Evolutionary conservation across 2,113 vertebrate species (phyloP).

Genomic region (Neotragus pygmaeus): DNA sequence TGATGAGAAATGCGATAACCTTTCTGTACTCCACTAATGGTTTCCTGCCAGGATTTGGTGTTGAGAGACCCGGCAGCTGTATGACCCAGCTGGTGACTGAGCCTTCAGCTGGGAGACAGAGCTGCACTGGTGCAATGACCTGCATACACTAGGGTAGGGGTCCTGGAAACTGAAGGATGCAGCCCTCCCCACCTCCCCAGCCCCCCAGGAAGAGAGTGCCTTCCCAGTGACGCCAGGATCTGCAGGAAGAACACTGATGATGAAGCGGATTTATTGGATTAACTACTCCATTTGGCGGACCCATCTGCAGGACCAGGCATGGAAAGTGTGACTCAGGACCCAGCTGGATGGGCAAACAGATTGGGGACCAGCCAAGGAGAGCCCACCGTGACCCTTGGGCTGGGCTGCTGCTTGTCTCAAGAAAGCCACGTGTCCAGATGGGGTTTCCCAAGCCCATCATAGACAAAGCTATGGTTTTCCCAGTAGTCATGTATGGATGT

Average conservation of each 20-base stretch:
- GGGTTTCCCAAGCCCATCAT: background rate
- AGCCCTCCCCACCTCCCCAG: fast-evolving
- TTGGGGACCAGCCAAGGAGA: background rate
- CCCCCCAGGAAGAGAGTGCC: background rate
- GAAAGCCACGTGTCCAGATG: fast-evolving
- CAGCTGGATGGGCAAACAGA: background rate
- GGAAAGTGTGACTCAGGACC: background rate
- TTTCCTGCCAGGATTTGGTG: conserved; percentile 44
- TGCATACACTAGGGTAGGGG: background rate
- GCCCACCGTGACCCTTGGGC: fast-evolving
- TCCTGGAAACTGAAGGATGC: background rate
- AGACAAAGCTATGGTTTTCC: background rate
- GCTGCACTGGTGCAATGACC: background rate
- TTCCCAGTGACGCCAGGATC: background rate
- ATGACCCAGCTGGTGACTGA: background rate
- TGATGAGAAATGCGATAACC: background rate
- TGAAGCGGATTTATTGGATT: conserved; percentile 26
- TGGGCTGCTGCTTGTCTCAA: background rate
- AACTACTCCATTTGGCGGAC: conserved; percentile 44
- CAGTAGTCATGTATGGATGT: background rate
- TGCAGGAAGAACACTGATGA: background rate
- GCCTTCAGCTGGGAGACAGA: background rate
- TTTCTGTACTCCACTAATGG: conserved; percentile 32
- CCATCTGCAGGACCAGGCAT: background rate
- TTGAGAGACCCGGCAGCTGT: background rate